Conservation (phyloP, 2,113 vertebrate genomes). For the Lamprologus tigripictilis region DNA sequence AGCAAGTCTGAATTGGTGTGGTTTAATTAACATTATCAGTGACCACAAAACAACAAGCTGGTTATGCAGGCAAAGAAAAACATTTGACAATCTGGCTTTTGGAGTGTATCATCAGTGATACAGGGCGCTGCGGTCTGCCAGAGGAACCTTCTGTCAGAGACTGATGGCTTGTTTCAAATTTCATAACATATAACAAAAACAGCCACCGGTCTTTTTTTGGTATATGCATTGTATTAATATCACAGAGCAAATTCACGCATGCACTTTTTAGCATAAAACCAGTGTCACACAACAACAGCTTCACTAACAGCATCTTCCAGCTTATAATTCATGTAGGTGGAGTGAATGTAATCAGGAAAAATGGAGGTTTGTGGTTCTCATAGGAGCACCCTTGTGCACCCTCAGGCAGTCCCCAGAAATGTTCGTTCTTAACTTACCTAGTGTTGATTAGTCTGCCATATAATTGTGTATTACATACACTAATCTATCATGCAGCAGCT, state of each 20-base stretch:
- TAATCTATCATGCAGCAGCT: not conserved
- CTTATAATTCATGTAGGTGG: not conserved
- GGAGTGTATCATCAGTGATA: not conserved
- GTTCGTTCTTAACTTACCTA: rapidly evolving
- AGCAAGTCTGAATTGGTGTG: not conserved
- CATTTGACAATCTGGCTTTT: not conserved
- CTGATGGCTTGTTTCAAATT: not conserved
- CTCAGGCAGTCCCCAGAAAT: not conserved
- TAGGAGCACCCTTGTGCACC: not conserved
- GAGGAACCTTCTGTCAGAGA: not conserved
- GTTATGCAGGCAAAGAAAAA: not conserved
- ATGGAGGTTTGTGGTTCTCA: not conserved
- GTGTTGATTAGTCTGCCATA: not conserved
- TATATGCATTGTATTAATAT: not conserved
- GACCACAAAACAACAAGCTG: not conserved
- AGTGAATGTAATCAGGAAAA: not conserved
- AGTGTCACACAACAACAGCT: not conserved
- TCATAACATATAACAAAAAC: not conserved
- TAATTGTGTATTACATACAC: not conserved
- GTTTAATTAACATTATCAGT: not conserved
- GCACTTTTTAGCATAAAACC: not conserved
- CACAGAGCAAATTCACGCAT: not conserved
- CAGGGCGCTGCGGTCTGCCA: not conserved
- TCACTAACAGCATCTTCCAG: not conserved
- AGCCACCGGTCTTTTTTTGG: not conserved